Conservation (phyloP, 2,113 vertebrate genomes). For the Paraplagusia blochii region DNA sequence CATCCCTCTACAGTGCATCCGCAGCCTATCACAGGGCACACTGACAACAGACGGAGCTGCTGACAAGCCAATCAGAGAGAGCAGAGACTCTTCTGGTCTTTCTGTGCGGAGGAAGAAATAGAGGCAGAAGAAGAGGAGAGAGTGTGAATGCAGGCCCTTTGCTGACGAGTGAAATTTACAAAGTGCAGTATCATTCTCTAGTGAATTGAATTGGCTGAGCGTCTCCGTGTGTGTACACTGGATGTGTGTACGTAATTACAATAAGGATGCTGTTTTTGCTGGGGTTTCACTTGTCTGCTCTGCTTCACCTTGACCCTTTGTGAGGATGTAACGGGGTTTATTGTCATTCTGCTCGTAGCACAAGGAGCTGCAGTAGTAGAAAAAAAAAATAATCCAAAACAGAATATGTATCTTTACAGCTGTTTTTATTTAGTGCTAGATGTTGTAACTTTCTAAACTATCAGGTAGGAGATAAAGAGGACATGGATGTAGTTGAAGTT, state of each 20-base stretch:
- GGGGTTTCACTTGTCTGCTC: constrained; percentile 11
- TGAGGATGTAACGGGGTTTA: constrained; percentile 30
- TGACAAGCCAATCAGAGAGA: constrained; percentile 49
- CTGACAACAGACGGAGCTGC: constrained; percentile 31
- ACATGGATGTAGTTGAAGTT: no score
- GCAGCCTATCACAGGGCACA: constrained; percentile 15
- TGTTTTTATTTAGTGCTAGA: no score
- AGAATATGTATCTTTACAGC: no score
- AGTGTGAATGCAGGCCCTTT: constrained; percentile 35
- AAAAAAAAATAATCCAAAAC: no score
- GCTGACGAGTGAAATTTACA: constrained; percentile 44
- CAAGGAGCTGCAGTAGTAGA: no score
- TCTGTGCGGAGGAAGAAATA: constrained; percentile 24
- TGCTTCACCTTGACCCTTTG: constrained; percentile 32
- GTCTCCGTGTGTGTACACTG: constrained; percentile 14
- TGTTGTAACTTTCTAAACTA: no score
- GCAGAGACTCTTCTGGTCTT: constrained; percentile 30
- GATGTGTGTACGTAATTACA: constrained; percentile 6
- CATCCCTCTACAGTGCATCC: constrained; percentile 21
- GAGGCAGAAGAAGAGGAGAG: constrained; percentile 5
- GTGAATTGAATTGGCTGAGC: constrained; percentile 38
- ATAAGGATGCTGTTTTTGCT: constrained; percentile 5
- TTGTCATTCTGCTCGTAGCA: not conserved
- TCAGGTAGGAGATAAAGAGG: no score
- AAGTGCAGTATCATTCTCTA: constrained; percentile 54